Evolutionary conservation across 2,113 vertebrate species (phyloP), one percentile per base, ranked within the genome.

Genomic region (Hiodon tergisus): DNA sequence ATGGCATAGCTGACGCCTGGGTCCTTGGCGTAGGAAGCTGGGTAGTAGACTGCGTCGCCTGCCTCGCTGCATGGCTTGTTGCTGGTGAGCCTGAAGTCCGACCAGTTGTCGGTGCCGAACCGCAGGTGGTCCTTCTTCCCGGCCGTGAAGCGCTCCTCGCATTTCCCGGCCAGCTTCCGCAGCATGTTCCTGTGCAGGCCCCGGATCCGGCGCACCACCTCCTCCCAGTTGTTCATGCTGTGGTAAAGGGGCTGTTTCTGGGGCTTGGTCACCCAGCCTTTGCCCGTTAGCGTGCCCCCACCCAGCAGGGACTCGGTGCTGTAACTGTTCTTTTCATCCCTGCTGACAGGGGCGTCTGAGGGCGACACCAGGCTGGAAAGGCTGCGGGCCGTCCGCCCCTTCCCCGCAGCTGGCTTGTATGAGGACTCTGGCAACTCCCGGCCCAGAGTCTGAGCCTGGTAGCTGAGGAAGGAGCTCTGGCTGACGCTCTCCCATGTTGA

Each of bases 61-160:
- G 93, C 91, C 81, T 92, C 91, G 0, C 93, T 94, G 75, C 93
- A 94, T 0, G 93, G 93, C 73, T 85, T 91, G 84, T 91, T 90
- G 0, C 88, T 93, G 72, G 86, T 93, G 4, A 94, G 83, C 51
- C 91, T 84, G 83, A 94, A 94, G 73, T 93, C 92, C 0, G 93
- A 93, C 93, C 93, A 94, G 85, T 91, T 92, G 81, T 94, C 93
- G 14, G 92, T 83, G 2, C 93, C 91, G 13, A 94, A 94, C 14
- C 88, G 90, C 78, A 92, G 78, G 58, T 93, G 91, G 78, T 93
- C 88, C 77, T 91, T 91, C 74, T 93, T 92, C 0, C 93, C 93
- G 0, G 89, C 90, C 91, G 93, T 93, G 82, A 94, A 94, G 70
- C 89, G 61, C 69, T 94, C 93, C 78, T 94, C 92, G 11, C 93